These are phyloP conservation scores for Cottus gobio DNA, from an alignment of 2,113 vertebrate species.

Conservation along the genomic window DNA sequence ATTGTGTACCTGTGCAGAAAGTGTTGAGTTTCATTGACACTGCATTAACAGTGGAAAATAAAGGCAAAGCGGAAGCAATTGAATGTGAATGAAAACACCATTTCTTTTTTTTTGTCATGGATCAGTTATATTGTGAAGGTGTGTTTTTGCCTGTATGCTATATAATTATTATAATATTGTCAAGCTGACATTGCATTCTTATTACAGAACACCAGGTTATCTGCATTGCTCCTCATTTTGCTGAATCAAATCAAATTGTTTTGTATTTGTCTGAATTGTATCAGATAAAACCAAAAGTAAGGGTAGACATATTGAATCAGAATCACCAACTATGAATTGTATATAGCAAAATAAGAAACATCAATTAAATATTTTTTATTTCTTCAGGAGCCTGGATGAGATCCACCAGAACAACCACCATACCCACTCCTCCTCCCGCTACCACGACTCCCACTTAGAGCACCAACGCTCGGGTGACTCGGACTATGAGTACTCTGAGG, in stretches of 20 bases:
- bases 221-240: neutral
- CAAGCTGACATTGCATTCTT: neutral
- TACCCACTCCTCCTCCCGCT: conserved; percentile 92
- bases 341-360: neutral
- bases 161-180: neutral
- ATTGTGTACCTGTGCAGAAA: neutral
- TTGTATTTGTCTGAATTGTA: neutral
- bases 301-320: neutral
- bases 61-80: neutral
- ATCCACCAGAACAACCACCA: conserved; percentile 96
- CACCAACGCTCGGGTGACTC: conserved; percentile 89
- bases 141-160: neutral
- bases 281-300: neutral
- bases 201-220: neutral
- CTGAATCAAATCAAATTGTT: neutral
- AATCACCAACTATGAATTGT: neutral
- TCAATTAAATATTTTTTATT: neutral
- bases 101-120: neutral
- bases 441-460: conserved; percentile 92
- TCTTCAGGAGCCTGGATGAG: conserved; percentile 96
- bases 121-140: neutral
- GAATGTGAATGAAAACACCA: neutral
- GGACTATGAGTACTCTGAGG: conserved; percentile 96
- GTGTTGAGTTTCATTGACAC: neutral
- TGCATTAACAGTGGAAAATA: neutral